phyloP scores from a whole-genome alignment of 2,113 vertebrate species.

The Pleuronectes platessa region DNA sequence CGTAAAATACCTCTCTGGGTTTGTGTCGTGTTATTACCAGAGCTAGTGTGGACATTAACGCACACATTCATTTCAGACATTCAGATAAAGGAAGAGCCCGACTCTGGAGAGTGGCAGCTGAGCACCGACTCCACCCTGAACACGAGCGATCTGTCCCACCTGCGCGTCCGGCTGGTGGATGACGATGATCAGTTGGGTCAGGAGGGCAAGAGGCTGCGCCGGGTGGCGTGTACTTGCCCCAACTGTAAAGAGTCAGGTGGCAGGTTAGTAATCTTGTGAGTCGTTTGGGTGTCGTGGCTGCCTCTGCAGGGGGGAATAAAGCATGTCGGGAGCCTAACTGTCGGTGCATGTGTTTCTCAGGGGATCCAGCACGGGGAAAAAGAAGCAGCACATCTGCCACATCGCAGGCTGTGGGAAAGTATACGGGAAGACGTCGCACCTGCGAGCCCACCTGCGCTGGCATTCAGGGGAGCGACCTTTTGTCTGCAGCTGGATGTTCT shows the following conservation, averaged over 20 bases:
- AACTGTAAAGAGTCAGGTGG: constrained; percentile 99
- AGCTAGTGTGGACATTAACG: constrained; percentile 17
- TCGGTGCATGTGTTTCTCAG: constrained; percentile 76
- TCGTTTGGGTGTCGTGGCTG: background rate
- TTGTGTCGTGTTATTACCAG: constrained; percentile 8
- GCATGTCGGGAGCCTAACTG: background rate
- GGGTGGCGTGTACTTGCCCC: constrained; percentile 98
- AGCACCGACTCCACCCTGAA: constrained; percentile 95
- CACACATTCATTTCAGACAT: constrained; percentile 84
- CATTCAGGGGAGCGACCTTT: constrained; percentile 98
- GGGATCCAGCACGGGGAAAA: constrained; percentile 94
- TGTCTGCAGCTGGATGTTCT: constrained; percentile 98
- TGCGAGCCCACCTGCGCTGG: constrained; percentile 99
- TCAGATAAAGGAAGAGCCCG: constrained; percentile 98
- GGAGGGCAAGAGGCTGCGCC: constrained; percentile 95
- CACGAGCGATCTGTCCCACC: constrained; percentile 95
- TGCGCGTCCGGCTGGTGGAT: constrained; percentile 93
- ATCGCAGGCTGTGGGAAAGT: constrained; percentile 98
- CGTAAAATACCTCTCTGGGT: constrained; percentile 23
- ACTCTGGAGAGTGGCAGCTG: constrained; percentile 97
- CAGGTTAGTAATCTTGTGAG: constrained; percentile 84
- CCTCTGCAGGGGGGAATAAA: background rate
- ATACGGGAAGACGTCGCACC: constrained; percentile 97
- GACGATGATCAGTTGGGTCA: constrained; percentile 95
- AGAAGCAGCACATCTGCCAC: constrained; percentile 99